Evolutionary conservation across 2,113 vertebrate genomes (phyloP), one percentile per base, ranked within the genome.

Genomic region (Terrapene triunguis): DNA sequence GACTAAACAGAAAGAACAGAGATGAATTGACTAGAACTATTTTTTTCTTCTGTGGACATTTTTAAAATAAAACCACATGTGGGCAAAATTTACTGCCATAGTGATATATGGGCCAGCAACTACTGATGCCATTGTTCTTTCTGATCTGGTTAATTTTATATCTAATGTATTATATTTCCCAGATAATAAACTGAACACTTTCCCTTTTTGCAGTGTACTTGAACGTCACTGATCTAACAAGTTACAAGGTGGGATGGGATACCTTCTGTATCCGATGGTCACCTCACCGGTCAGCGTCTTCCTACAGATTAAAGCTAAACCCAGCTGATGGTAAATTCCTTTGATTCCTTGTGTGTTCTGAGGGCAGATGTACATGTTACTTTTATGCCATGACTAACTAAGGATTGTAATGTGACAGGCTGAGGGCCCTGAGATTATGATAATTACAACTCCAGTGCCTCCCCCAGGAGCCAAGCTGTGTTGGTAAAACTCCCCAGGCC

Each of bases 271-370:
- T 99, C 90, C 98, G 98, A 84, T 99, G 99, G 99, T 98, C 98
- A 2, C 97, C 99, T 95, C 99, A 99, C 92, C 90, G 99, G 5
- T 98, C 99, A 24, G 99, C 99, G 21, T 99, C 99, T 2, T 99
- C 99, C 3, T 99, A 99, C 98, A 98, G 99, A 95, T 98, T 99
- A 85, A 99, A 99, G 74, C 98, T 99, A 62, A 98, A 98, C 93
- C 99, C 99, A 27, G 47, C 97, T 35, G 99, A 99, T 97, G 98
- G 99, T 99, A 97, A 97, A 97, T 98, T 50, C 76, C 5, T 65
- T 44, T 91, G 57, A 1, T 38, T 85, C 62, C 85, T 87, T 87
- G 8, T 21, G 57, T 84, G 93, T 91, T 87, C 29, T 62, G 3
- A 69, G 29, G 54, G 42, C 80, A 98, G 97, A 78, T 44, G 24